Evolutionary conservation across 2,888 invertebrate genomes (phyloP).

Genomic region (Ethmia dodecea): DNA sequence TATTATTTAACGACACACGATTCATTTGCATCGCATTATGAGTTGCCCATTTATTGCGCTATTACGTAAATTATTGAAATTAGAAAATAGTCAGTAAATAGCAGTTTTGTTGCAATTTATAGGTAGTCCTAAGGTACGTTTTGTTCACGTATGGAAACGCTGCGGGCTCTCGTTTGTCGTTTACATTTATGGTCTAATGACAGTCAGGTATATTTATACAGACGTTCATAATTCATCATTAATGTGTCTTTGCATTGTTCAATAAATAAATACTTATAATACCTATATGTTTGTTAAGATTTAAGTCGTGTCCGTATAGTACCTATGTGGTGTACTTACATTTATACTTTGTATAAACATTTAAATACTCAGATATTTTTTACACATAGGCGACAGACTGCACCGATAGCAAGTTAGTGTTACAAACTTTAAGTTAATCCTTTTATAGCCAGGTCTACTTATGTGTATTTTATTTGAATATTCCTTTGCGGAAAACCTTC

Average conservation of each 20-base stretch:
- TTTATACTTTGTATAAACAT: too few species aligned
- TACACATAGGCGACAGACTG: too few species aligned
- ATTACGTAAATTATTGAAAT: conserved; percentile 57
- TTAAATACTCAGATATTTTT: too few species aligned
- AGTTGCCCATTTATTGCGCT: conserved; percentile 48
- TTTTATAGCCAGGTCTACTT: too few species aligned
- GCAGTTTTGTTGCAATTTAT: conserved; percentile 44
- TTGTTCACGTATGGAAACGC: conserved; percentile 33
- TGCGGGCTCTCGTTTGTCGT: conserved; percentile 25
- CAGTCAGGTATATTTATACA: conserved; percentile 7
- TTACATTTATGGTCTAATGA: conserved; percentile 10
- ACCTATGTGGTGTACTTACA: too few species aligned
- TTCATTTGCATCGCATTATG: conserved; percentile 61
- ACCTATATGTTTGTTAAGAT: too few species aligned
- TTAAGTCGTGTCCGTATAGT: too few species aligned
- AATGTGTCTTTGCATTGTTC: conserved; percentile 6
- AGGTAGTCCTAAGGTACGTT: conserved; percentile 26
- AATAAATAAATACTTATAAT: too few species aligned
- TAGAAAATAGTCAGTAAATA: conserved; percentile 51
- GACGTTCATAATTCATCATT: neutral
- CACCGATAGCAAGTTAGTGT: too few species aligned
- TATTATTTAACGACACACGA: conserved; percentile 42
- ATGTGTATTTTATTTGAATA: too few species aligned
- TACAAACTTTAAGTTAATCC: too few species aligned
- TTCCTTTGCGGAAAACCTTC: too few species aligned